phyloP scores from a whole-genome alignment of 2,113 vertebrate species.

The Poicephalus gulielmi region DNA sequence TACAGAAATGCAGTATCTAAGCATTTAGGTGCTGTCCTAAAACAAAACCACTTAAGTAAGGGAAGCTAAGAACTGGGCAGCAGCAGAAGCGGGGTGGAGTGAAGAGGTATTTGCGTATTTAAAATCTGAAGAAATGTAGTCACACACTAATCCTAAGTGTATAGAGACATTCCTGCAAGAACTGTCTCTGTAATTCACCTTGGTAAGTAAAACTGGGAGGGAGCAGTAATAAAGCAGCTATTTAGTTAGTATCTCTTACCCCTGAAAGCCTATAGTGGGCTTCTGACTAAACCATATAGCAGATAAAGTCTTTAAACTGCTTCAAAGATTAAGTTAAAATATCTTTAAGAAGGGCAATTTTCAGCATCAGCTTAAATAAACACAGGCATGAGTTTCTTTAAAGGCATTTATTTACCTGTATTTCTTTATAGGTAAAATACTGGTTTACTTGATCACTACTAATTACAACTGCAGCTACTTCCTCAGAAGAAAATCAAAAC shows the following conservation, averaged over 20 bases:
- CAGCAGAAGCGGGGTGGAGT: neutral
- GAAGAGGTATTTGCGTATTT: neutral
- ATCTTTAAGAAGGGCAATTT: neutral
- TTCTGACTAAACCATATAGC: neutral
- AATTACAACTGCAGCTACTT: neutral
- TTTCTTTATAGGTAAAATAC: neutral
- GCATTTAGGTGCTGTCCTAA: neutral
- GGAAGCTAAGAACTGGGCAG: neutral
- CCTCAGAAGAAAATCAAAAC: neutral
- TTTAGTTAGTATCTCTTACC: neutral
- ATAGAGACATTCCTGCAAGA: neutral
- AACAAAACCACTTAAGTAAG: neutral
- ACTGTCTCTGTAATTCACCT: neutral
- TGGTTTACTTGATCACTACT: neutral
- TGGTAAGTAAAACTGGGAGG: neutral
- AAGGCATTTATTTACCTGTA: neutral
- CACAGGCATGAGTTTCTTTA: neutral
- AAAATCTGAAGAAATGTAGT: neutral
- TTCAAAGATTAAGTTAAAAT: neutral
- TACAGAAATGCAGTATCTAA: neutral
- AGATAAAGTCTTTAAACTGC: neutral
- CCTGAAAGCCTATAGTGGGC: neutral
- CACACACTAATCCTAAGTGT: accelerated
- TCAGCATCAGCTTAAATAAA: neutral
- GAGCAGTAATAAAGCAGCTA: neutral